Evolutionary conservation across 2,888 invertebrate genomes (phyloP), one percentile per base, ranked within the genome.

Genomic region (Alsophila aescularia): DNA sequence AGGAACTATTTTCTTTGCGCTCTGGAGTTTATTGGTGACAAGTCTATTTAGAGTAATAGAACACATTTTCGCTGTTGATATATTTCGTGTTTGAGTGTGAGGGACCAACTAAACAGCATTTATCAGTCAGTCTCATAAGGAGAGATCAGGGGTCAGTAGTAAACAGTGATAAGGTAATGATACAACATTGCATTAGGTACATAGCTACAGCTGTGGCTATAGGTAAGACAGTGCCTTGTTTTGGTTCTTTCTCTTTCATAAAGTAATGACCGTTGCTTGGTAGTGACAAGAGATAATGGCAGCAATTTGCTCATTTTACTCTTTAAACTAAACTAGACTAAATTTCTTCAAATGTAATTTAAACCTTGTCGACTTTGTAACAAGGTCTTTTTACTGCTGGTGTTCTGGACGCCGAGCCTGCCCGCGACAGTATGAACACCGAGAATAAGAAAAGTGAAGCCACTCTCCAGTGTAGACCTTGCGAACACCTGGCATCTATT

Each of bases 131-230:
- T 71, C 61, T 72, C 62, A 54, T 71, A 72, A 66, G 64, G 60
- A 66, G 51, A 72, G 84, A 79, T 79, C 78, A 69, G 72, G 67
- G 81, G 80, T 84, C 81, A 76, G 56, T 56, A 70, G 69, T 69
- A 70, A 70, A 67, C 62, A 53, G 49, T 61, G 81, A 82, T 84
- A 83, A 80, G 70, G 44, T 75, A 75, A 72, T 71, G 66, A 73
- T 72, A 65, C 62, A 60, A 63, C 51, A 66, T 61, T 62, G 55
- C 47, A 64, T 63, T 45, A 41, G 9, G 18, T 36, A 16, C 1
- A 15, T 27, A 27, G 7, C 9, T 27, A 27, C 21, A n/a, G n/a
- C n/a, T n/a, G n/a, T n/a, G n/a, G 24, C 24, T 39, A 16, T 27
- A 57, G 39, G 42, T 52, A 56, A 52, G 51, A 50, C 55, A 45